Percentiles rank a stretch among this genome's conserved stretches.
These are phyloP conservation scores for Orius insidiosus DNA, from an alignment of 1,140 invertebrate genomes.

Conservation along the genomic window DNA sequence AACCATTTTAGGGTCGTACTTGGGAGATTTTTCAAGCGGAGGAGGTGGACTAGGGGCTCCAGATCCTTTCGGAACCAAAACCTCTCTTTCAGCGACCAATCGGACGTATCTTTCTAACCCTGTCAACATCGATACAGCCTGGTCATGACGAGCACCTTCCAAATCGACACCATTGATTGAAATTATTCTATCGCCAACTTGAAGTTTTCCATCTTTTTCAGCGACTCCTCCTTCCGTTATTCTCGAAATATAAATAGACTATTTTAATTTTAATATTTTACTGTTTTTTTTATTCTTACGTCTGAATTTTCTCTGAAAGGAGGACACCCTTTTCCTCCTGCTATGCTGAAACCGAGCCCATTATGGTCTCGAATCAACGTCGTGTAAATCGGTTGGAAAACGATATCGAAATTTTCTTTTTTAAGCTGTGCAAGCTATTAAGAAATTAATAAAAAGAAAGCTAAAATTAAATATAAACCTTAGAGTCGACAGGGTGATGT, in stretches of 20 bases:
- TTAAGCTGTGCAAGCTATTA: slow-evolving; percentile 3
- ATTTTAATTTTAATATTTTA: slow-evolving; percentile 21
- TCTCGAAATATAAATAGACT: slow-evolving; percentile 83
- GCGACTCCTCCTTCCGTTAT: slow-evolving; percentile 85
- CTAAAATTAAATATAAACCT: neutral
- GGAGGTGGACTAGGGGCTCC: slow-evolving; percentile 27
- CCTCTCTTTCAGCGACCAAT: slow-evolving; percentile 64
- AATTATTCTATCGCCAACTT: slow-evolving; percentile 80
- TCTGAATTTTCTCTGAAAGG: slow-evolving; percentile 48
- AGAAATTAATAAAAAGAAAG: neutral
- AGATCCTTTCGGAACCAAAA: slow-evolving; percentile 28
- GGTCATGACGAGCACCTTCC: slow-evolving; percentile 74
- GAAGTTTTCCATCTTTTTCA: slow-evolving; percentile 78
- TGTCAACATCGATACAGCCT: slow-evolving; percentile 83
- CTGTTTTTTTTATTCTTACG: slow-evolving; percentile 31
- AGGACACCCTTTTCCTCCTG: slow-evolving; percentile 78
- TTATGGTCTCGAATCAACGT: slow-evolving; percentile 77
- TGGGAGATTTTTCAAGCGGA: slow-evolving; percentile 32
- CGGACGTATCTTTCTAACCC: slow-evolving; percentile 74
- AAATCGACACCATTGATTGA: slow-evolving; percentile 93
- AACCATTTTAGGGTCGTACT: too few relatives aligned
- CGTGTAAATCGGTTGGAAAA: slow-evolving; percentile 60
- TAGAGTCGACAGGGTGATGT: neutral
- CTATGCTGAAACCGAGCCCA: slow-evolving; percentile 87
- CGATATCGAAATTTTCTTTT: slow-evolving; percentile 20